These are phyloP conservation scores for Colius striatus DNA, from an alignment of 2,113 vertebrate genomes.

Conservation along the genomic window DNA sequence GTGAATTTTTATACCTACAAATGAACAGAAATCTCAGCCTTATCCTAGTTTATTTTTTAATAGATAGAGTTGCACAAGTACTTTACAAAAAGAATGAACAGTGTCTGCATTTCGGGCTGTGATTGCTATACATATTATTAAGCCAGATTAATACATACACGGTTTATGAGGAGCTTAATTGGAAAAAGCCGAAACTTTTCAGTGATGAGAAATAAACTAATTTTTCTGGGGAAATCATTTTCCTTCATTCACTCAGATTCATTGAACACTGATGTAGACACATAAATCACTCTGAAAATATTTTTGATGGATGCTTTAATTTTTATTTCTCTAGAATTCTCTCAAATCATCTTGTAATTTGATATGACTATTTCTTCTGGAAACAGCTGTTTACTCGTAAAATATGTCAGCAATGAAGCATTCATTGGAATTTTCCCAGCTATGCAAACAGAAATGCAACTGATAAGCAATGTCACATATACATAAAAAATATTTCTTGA, in stretches of 20 bases:
- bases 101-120: neutral
- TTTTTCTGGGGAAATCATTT: neutral
- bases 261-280: neutral
- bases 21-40: neutral
- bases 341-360: neutral
- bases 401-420: neutral
- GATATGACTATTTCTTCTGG: neutral
- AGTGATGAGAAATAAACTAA: neutral
- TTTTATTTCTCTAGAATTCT: neutral
- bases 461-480: neutral
- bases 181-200: neutral
- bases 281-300: neutral
- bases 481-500: neutral
- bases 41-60: neutral
- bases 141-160: neutral
- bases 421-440: neutral
- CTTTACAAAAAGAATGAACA: neutral
- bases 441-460: neutral
- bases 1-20: neutral
- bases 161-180: neutral
- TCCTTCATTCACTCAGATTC: neutral
- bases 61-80: neutral
- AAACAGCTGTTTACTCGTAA: neutral
- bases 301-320: neutral
- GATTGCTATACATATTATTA: neutral